Evolutionary conservation across 2,113 vertebrate genomes (phyloP), one percentile per base, ranked within the genome.

Genomic region (Semnornis frantzii): DNA sequence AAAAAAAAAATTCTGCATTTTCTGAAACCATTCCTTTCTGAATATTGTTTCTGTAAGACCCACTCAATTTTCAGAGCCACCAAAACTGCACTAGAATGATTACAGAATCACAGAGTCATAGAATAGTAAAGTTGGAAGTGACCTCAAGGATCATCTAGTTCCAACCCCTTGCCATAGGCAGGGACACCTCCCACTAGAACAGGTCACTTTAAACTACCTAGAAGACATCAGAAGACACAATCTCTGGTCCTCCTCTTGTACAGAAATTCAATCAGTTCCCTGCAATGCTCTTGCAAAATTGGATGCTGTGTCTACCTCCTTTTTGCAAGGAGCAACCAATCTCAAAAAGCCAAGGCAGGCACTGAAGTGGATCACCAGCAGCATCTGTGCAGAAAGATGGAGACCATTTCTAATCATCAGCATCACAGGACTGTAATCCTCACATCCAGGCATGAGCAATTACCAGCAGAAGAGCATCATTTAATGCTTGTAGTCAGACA

Each of bases 381-480:
- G 76, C 91, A 86, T 83, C 85, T 82, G 69, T 46, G 73, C 85
- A 69, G 72, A 50, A 71, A 83, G 39, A 58, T 1, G 1, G 60
- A 85, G 70, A 79, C 70, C 87, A 20, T 74, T 50, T 88, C 80
- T 72, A 90, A 88, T 92, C 82, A 83, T 5, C 90, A 65, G 48
- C 82, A 84, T 82, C 15, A 2, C 62, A 84, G 70, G 85, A 55
- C 44, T 42, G 37, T 59, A 95, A 92, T 88, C 71, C 87, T 54
- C 33, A 50, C 95, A 84, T 55, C 83, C 90, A 94, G 92, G 46
- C 92, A 75, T 8, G 18, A 89, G 73, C 73, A 93, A 93, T 95
- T 94, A 93, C 17, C 80, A 76, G 77, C 55, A 23, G 62, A 87
- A 92, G 87, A 90, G 85, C 80, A 73, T 81, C 84, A 93, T 95